Conservation (phyloP, 1,140 invertebrate genomes). For the Drosophila kurseongensis region DNA sequence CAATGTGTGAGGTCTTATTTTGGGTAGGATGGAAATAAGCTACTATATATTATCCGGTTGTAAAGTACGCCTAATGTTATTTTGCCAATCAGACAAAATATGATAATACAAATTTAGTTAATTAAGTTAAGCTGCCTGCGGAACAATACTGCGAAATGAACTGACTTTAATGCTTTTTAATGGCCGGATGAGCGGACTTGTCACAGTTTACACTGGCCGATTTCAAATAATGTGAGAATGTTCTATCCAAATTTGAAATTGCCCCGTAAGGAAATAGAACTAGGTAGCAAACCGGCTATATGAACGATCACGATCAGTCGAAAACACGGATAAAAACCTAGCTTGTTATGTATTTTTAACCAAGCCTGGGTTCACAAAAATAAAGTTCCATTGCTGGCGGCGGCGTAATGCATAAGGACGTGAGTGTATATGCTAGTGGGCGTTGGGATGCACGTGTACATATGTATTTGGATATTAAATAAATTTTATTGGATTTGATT, state of each 20-base stretch:
- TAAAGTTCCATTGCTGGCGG: neutral
- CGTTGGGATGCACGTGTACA: conserved; percentile 60
- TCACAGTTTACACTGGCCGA: neutral
- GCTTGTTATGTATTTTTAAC: neutral
- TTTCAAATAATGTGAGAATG: neutral
- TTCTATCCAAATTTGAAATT: neutral
- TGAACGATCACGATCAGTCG: too few species aligned
- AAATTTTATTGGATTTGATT: conserved; percentile 32
- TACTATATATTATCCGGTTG: too few species aligned
- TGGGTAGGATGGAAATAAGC: neutral
- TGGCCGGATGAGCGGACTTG: neutral
- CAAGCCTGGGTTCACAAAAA: neutral
- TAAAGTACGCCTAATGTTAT: too few species aligned
- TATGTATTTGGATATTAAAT: conserved; percentile 46
- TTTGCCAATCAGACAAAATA: too few species aligned
- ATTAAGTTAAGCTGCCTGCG: neutral
- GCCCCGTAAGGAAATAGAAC: too few species aligned
- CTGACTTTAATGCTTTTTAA: neutral
- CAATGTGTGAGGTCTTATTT: neutral
- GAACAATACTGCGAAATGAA: neutral
- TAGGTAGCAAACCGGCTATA: too few species aligned
- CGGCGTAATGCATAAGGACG: neutral
- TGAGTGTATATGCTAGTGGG: conserved; percentile 36
- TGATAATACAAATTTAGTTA: too few species aligned
- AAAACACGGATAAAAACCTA: neutral